Conservation (phyloP, 2,797 vertebrate genomes). For the Enteromius mattozi region DNA sequence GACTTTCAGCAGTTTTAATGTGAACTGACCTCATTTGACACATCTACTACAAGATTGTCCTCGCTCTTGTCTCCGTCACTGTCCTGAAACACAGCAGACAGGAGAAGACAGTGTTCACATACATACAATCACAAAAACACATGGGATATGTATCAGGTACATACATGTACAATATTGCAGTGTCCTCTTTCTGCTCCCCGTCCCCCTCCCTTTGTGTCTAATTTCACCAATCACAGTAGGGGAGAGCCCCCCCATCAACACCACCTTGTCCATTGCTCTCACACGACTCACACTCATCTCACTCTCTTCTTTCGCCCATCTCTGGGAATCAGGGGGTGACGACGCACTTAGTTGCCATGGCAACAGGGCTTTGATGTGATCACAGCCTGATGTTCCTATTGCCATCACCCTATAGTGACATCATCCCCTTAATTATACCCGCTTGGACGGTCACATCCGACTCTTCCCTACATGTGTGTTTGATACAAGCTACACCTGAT, state of each 20-base stretch:
- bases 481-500: neutral
- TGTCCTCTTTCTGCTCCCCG: neutral
- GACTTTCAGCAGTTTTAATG: neutral
- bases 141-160: slow-evolving; percentile 24
- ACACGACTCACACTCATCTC: slow-evolving; percentile 30
- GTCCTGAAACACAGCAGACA: slow-evolving; percentile 79
- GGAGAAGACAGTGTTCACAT: slow-evolving; percentile 15
- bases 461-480: slow-evolving; percentile 18
- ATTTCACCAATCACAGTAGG: slow-evolving; percentile 29
- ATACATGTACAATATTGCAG: slow-evolving; percentile 34
- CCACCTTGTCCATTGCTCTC: slow-evolving; percentile 35
- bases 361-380: slow-evolving; percentile 80
- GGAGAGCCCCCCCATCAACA: neutral
- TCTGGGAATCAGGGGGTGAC: slow-evolving; percentile 68
- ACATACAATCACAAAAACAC: slow-evolving; percentile 27
- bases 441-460: slow-evolving; percentile 63
- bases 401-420: slow-evolving; percentile 77
- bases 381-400: slow-evolving; percentile 76
- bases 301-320: slow-evolving; percentile 40
- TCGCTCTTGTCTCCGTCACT: slow-evolving; percentile 98
- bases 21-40: slow-evolving; percentile 93
- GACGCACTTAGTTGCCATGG: slow-evolving; percentile 80
- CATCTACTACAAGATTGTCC: slow-evolving; percentile 93
- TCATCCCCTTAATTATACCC: slow-evolving; percentile 74
- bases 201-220: neutral